Conservation (phyloP, 2,888 invertebrate genomes). For the Sarcophaga variegata region DNA sequence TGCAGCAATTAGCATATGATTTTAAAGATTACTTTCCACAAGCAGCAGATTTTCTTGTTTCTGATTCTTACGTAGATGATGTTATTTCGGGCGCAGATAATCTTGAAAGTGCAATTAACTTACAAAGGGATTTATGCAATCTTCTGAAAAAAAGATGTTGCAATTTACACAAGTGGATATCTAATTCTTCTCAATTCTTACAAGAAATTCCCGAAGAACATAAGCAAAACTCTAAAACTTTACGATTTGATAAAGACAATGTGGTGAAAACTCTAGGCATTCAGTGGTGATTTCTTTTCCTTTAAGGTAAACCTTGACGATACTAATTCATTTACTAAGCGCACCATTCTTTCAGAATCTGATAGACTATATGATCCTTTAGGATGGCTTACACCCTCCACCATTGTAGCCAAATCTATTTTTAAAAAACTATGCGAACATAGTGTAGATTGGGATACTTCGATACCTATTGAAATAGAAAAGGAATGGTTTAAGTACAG, state of each 20-base stretch:
- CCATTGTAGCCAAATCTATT: background rate
- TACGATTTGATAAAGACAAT: too few relatives aligned
- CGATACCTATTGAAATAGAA: conserved; percentile 12
- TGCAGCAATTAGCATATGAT: conserved; percentile 13
- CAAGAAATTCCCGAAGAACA: too few relatives aligned
- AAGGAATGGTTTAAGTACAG: background rate
- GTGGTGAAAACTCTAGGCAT: too few relatives aligned
- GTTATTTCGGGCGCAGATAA: conserved; percentile 57
- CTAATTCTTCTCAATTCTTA: too few relatives aligned
- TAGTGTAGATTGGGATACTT: conserved; percentile 13
- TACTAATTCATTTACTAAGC: too few relatives aligned
- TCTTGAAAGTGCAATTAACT: conserved; percentile 14
- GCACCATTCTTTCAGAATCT: too few relatives aligned
- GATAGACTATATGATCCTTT: background rate
- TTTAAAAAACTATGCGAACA: too few relatives aligned
- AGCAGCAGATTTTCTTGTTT: conserved; percentile 28
- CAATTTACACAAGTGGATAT: too few relatives aligned
- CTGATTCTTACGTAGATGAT: conserved; percentile 55
- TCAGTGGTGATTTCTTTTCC: too few relatives aligned
- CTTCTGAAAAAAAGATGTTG: conserved; percentile 17
- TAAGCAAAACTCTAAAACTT: too few relatives aligned
- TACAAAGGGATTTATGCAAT: conserved; percentile 41
- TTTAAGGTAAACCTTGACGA: too few relatives aligned
- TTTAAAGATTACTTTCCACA: conserved; percentile 24
- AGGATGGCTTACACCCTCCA: background rate